phyloP scores from a whole-genome alignment of 2,797 vertebrate species.

The Arnoldichthys spilopterus region DNA sequence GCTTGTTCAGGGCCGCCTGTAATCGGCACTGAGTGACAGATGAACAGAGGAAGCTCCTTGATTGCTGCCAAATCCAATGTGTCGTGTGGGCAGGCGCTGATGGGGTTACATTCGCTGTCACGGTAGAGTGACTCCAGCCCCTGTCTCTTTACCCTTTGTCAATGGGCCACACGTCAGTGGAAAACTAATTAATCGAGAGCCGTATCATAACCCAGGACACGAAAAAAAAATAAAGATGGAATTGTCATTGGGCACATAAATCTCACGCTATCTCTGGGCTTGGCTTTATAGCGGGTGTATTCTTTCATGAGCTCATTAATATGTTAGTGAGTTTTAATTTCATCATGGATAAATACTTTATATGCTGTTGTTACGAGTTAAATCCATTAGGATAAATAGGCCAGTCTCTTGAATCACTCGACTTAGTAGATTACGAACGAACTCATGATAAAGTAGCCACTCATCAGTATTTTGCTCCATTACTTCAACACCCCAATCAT shows the following conservation, averaged over 20 bases:
- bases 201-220: constrained; percentile 31
- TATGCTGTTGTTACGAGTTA: constrained; percentile 31
- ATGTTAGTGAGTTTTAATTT: constrained; percentile 44
- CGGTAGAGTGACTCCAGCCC: constrained; percentile 29
- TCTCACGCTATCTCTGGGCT: constrained; percentile 41
- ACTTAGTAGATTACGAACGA: constrained; percentile 23
- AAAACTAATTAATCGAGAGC: constrained; percentile 57
- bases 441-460: constrained; percentile 25
- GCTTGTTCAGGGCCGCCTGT: constrained; percentile 48
- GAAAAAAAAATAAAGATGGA: not conserved
- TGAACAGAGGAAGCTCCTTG: constrained; percentile 51
- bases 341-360: constrained; percentile 49
- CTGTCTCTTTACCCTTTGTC: constrained; percentile 45
- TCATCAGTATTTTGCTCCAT: constrained; percentile 36
- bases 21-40: constrained; percentile 53
- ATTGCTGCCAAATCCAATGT: constrained; percentile 48
- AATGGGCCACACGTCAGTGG: constrained; percentile 42
- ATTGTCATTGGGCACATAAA: constrained; percentile 34
- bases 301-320: constrained; percentile 14
- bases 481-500: constrained; percentile 35
- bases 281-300: not conserved
- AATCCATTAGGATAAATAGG: constrained; percentile 47
- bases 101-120: constrained; percentile 49
- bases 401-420: not conserved
- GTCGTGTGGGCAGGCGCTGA: constrained; percentile 36